Conservation (phyloP, 2,888 invertebrate species). For the Lampropteryx suffumata region DNA sequence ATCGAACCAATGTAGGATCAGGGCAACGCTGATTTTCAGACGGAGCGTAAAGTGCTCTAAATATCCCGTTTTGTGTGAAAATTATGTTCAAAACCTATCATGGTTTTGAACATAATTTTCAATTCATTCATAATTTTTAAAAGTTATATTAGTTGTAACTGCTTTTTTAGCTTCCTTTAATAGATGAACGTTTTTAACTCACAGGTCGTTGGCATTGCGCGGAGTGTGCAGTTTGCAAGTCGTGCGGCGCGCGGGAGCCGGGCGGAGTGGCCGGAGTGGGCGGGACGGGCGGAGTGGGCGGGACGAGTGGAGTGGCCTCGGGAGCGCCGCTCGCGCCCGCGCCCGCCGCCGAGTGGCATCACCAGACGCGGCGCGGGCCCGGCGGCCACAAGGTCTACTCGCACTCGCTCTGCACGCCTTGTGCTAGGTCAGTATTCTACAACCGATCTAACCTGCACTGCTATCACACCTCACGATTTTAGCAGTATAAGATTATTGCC, state of each 20-base stretch:
- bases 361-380: constrained; percentile 75
- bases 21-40: no score
- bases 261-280: constrained; percentile 5
- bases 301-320: constrained; percentile 12
- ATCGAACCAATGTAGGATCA: no score
- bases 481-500: no score
- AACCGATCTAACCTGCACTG: not conserved
- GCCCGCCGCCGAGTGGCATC: constrained; percentile 65
- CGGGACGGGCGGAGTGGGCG: constrained; percentile 13
- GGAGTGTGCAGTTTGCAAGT: constrained; percentile 88
- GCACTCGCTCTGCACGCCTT: constrained; percentile 86
- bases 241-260: constrained; percentile 79
- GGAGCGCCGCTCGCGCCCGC: constrained; percentile 1
- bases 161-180: no score
- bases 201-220: constrained; percentile 93
- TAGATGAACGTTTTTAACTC: constrained; percentile 1
- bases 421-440: constrained; percentile 83
- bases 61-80: no score
- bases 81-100: no score
- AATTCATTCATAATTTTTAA: no score
- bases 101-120: no score
- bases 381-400: constrained; percentile 79
- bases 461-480: no score
- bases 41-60: no score
- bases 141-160: no score